Evolutionary conservation across 2,888 invertebrate species (phyloP), one percentile per base, ranked within the genome.

Genomic region (Athalia cordata): DNA sequence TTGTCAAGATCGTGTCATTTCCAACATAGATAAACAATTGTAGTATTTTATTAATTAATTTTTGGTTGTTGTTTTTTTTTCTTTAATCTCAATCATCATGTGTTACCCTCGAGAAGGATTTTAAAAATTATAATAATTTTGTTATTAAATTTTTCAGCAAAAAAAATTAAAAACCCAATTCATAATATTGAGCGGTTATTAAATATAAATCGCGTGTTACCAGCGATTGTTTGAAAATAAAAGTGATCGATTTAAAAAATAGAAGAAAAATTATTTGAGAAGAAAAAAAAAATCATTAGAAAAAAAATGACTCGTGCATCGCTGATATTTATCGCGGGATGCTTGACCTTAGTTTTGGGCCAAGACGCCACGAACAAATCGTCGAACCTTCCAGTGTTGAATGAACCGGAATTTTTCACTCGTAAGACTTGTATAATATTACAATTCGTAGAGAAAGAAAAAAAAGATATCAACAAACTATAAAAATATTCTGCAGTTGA

Each of bases 331-430:
- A 29, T 75, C 49, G 52, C 11, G 9, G 75, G 75, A 64, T 75
- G 45, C 50, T 43, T 64, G 64, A 52, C 62, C 13, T 61, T 50
- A 15, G 75, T 15, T 62, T 52, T 43, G 1, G 64, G 50, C 29
- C 80, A 82, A 77, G 80, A 82, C 67, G 64, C 78, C 13, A 49
- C 78, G 45, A 76, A 77, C 47, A 29, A 70, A 61, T 67, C 78
- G 15, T 70, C 81, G 3, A 59, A 43, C 9, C 81, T 81, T 79
- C 80, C 82, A 6, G 85, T 78, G 15, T 72, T 79, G 29, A 84
- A 83, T 66, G 89, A 89, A 66, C 89, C 89, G 49, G 86, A 89
- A 79, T 89, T 89, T 72, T 81, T 83, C 1, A 90, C 84, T 72
- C 90, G 89, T 90, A 87, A 90, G 90, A 57, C 52, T 72, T n/a